Percentiles rank a stretch among this genome's conserved stretches.
Evolutionary conservation across 2,888 invertebrate genomes (phyloP).

Genomic region (Dicranocentrus wangi): DNA sequence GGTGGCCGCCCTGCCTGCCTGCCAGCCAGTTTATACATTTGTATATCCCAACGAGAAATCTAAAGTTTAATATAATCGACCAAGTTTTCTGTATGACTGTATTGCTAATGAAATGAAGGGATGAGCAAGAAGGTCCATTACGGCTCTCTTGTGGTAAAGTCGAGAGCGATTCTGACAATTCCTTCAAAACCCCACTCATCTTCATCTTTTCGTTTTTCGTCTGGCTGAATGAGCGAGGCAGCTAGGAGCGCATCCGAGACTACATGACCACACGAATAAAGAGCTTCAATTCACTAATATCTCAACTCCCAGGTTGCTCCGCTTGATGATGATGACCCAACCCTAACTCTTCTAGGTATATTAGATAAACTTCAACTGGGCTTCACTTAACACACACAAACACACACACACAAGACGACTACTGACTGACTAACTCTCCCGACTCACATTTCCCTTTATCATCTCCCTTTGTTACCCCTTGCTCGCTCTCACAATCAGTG

Average conservation of each 20-base stretch:
- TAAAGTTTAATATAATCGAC: too few relatives aligned
- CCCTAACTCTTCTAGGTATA: too few relatives aligned
- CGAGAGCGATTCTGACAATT: slow-evolving; percentile 54
- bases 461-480: slow-evolving; percentile 5
- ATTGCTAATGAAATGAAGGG: slow-evolving; percentile 55
- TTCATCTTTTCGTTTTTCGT: slow-evolving; percentile 24
- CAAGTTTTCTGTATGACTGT: neutral
- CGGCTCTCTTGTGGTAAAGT: slow-evolving; percentile 55
- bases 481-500: neutral
- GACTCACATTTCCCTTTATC: slow-evolving; percentile 46
- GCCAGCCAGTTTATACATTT: too few relatives aligned
- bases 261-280: slow-evolving; percentile 22
- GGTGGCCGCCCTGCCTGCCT: too few relatives aligned
- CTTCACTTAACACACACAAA: too few relatives aligned
- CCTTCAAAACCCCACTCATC: slow-evolving; percentile 42
- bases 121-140: slow-evolving; percentile 51
- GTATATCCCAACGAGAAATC: too few relatives aligned
- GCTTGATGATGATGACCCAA: slow-evolving; percentile 53
- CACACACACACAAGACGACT: slow-evolving; percentile 1
- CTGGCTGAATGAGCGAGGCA: too few relatives aligned
- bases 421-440: slow-evolving; percentile 35
- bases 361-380: too few relatives aligned
- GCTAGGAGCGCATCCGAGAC: neutral
- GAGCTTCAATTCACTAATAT: slow-evolving; percentile 45
- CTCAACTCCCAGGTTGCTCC: slow-evolving; percentile 49